Conservation (phyloP, 1,140 invertebrate species). For the Ceratosolen fusciceps region DNA sequence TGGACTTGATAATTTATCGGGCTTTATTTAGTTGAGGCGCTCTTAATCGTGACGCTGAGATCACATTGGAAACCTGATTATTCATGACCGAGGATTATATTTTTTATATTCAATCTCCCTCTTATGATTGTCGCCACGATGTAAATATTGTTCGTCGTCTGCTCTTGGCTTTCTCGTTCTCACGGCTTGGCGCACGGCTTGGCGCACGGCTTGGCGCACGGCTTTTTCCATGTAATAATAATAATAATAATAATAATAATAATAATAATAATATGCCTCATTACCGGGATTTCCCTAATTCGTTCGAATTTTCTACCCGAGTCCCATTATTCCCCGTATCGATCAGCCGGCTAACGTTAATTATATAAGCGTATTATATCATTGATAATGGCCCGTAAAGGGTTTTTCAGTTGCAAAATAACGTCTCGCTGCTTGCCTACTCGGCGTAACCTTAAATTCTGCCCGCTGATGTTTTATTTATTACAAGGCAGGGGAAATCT, state of each 20-base stretch:
- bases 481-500: constrained; percentile 14
- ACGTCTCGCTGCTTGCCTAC: neutral
- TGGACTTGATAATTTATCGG: neutral
- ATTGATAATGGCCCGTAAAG: neutral
- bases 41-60: constrained; percentile 7
- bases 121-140: too few species aligned
- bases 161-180: neutral
- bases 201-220: too few species aligned
- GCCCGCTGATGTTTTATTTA: constrained; percentile 24
- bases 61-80: neutral
- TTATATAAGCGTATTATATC: constrained; percentile 1
- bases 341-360: neutral
- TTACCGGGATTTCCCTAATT: neutral
- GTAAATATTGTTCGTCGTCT: neutral
- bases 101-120: neutral
- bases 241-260: too few species aligned
- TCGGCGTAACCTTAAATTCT: neutral
- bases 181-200: too few species aligned
- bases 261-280: neutral
- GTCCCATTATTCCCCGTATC: neutral
- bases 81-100: neutral
- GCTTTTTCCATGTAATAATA: too few species aligned
- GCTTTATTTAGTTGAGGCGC: neutral
- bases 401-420: neutral
- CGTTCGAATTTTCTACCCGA: neutral